Evolutionary conservation across 2,113 vertebrate species (phyloP).

Genomic region (Pangasianodon hypophthalmus): DNA sequence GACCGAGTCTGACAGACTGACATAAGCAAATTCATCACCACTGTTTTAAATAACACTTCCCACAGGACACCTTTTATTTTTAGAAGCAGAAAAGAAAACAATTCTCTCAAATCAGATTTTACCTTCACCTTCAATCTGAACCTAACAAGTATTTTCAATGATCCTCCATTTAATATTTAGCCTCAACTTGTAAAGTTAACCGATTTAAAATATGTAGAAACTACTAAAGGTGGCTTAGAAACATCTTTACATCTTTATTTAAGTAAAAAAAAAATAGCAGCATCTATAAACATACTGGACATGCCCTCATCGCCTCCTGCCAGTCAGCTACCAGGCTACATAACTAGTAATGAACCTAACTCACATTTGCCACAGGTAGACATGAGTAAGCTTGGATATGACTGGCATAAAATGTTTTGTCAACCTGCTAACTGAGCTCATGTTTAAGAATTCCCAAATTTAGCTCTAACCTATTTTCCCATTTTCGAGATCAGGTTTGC

Average conservation of each 20-base stretch:
- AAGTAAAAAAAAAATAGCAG: background rate
- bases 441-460: background rate
- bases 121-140: background rate
- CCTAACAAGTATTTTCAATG: background rate
- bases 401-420: background rate
- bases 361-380: background rate
- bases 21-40: background rate
- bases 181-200: background rate
- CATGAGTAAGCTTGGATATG: background rate
- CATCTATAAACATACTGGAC: background rate
- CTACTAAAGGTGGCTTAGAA: background rate
- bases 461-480: background rate
- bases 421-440: background rate
- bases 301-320: background rate
- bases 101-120: background rate
- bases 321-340: background rate
- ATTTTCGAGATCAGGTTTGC: background rate
- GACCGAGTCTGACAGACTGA: background rate
- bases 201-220: background rate
- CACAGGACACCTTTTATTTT: background rate
- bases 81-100: background rate
- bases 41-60: constrained; percentile 21
- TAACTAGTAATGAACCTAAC: background rate
- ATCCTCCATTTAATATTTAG: background rate
- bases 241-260: background rate